These are phyloP conservation scores for Torymus aiolomorphi DNA, from an alignment of 2,888 invertebrate genomes.

Conservation along the genomic window DNA sequence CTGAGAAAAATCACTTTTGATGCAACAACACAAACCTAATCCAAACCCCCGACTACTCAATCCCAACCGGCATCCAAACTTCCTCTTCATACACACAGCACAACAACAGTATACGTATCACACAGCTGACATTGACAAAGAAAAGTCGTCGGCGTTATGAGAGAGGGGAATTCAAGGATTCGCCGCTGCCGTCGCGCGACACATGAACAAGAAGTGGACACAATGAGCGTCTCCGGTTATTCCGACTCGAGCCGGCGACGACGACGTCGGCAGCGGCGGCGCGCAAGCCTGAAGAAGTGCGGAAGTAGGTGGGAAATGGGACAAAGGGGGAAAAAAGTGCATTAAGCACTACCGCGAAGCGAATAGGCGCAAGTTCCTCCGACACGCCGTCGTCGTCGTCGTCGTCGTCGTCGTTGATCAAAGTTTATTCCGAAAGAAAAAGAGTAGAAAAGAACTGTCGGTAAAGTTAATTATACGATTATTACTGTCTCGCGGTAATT, in stretches of 20 bases:
- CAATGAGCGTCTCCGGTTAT: conserved; percentile 63
- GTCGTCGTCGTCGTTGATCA: conserved; percentile 52
- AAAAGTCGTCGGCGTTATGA: conserved; percentile 51
- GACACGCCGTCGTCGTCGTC: conserved; percentile 24
- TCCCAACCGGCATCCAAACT: no score
- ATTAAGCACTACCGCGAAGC: conserved; percentile 60
- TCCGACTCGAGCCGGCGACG: conserved; percentile 56
- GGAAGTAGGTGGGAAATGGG: conserved; percentile 57
- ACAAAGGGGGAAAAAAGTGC: conserved; percentile 59
- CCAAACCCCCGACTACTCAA: no score
- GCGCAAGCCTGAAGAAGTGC: conserved; percentile 49
- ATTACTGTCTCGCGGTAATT: neutral
- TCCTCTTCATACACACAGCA: no score
- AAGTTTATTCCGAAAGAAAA: conserved; percentile 48
- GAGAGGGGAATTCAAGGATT: conserved; percentile 57
- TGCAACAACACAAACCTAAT: no score
- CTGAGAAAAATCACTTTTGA: no score
- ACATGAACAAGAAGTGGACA: conserved; percentile 62
- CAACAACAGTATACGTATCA: conserved; percentile 31
- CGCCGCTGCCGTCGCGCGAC: conserved; percentile 45
- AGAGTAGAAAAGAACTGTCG: neutral
- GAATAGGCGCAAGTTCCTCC: conserved; percentile 58
- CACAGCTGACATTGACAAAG: conserved; percentile 56
- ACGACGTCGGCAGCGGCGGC: no score
- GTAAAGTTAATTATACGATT: conserved; percentile 38